Conservation (phyloP, 1,140 invertebrate genomes). For the Delia radicum region DNA sequence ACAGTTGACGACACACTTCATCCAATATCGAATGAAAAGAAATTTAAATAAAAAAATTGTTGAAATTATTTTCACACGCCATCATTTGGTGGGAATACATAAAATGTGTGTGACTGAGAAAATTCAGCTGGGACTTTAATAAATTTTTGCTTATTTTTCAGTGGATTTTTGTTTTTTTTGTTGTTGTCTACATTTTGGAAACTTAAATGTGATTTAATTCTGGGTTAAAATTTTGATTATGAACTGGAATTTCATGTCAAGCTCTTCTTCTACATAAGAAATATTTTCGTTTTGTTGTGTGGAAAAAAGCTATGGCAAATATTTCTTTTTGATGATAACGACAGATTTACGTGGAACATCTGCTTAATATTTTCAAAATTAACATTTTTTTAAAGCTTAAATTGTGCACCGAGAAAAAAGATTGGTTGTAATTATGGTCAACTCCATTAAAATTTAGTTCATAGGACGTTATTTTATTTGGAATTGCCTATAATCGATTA, state of each 20-base stretch:
- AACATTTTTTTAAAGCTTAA: neutral
- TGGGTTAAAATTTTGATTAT: neutral
- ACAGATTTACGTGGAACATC: slow-evolving; percentile 1
- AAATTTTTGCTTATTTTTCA: neutral
- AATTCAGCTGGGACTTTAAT: neutral
- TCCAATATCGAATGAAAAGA: neutral
- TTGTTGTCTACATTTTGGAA: neutral
- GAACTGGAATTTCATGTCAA: neutral
- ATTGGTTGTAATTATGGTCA: too few species aligned
- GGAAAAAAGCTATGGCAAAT: neutral
- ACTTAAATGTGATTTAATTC: neutral
- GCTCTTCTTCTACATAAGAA: too few species aligned
- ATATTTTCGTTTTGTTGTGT: neutral
- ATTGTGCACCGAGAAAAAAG: neutral
- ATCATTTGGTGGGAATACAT: neutral
- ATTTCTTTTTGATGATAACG: neutral
- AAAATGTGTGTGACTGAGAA: neutral
- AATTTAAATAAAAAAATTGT: neutral
- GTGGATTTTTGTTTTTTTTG: neutral
- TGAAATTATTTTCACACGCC: slow-evolving; percentile 4
- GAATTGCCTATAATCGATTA: too few species aligned
- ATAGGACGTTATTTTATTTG: too few species aligned
- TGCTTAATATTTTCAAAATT: neutral
- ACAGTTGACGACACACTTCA: neutral
- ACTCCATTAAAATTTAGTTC: too few species aligned